These are phyloP conservation scores for Pardalotus punctatus DNA, from an alignment of 2,113 vertebrate species.

Conservation along the genomic window DNA sequence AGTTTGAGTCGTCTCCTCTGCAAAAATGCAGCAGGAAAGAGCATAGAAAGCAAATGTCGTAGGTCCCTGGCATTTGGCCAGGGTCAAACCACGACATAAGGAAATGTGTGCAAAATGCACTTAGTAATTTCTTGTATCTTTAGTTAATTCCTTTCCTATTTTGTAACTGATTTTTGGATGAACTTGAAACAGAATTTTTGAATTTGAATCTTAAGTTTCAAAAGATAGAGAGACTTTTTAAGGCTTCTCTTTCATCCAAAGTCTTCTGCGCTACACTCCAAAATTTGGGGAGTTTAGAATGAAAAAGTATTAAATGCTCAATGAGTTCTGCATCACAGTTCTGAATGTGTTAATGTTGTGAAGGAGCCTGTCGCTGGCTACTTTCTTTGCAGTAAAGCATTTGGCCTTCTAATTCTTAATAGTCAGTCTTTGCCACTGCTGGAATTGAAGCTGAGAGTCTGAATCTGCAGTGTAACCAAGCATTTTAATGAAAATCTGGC, in stretches of 20 bases:
- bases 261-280: background rate
- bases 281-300: background rate
- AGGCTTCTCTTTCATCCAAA: background rate
- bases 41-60: too few relatives aligned
- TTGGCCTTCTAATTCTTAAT: background rate
- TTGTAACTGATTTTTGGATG: background rate
- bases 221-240: background rate
- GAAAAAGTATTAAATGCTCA: background rate
- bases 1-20: too few relatives aligned
- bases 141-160: background rate
- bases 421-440: background rate
- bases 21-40: too few relatives aligned
- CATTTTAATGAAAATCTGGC: background rate
- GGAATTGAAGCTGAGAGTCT: background rate
- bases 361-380: background rate
- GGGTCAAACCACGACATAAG: too few relatives aligned
- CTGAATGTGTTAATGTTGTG: background rate
- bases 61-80: too few relatives aligned
- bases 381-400: background rate
- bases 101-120: background rate
- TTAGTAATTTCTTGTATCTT: background rate
- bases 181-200: background rate
- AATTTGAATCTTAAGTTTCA: background rate
- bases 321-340: background rate
- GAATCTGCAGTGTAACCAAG: background rate